Percentiles rank a stretch among this genome's conserved stretches.
phyloP scores from a whole-genome alignment of 2,888 invertebrate species.

The Ryuthela nishihirai region DNA sequence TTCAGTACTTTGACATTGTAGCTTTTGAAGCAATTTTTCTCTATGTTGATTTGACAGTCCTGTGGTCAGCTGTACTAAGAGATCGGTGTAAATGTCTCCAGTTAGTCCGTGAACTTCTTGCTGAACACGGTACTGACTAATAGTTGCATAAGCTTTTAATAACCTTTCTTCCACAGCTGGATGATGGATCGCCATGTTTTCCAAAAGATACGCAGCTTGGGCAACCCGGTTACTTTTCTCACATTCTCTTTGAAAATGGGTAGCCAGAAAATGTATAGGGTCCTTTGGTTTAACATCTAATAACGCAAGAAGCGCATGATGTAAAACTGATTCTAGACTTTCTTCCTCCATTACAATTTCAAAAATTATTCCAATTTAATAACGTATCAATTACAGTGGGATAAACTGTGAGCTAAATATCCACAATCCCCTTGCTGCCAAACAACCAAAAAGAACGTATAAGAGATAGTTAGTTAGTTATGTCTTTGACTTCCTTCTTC shows the following conservation, averaged over 20 bases:
- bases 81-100: slow-evolving; percentile 40
- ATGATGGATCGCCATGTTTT: slow-evolving; percentile 31
- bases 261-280: slow-evolving; percentile 38
- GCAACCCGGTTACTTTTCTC: slow-evolving; percentile 36
- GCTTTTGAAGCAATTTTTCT: slow-evolving; percentile 30
- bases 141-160: slow-evolving; percentile 32
- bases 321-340: slow-evolving; percentile 24
- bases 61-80: slow-evolving; percentile 31
- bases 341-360: slow-evolving; percentile 37
- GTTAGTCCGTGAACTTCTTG: slow-evolving; percentile 36
- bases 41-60: slow-evolving; percentile 24
- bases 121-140: slow-evolving; percentile 35
- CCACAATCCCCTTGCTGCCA: too few relatives aligned
- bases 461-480: too few relatives aligned
- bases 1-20: slow-evolving; percentile 39
- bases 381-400: too few relatives aligned
- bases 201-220: slow-evolving; percentile 36
- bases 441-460: too few relatives aligned
- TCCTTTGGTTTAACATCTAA: slow-evolving; percentile 36
- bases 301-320: slow-evolving; percentile 30
- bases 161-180: slow-evolving; percentile 32
- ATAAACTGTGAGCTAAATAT: too few relatives aligned
- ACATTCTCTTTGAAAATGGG: slow-evolving; percentile 40
- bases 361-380: too few relatives aligned
- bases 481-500: too few relatives aligned